Evolutionary conservation across 2,113 vertebrate genomes (phyloP).

Genomic region (Pagrus major): DNA sequence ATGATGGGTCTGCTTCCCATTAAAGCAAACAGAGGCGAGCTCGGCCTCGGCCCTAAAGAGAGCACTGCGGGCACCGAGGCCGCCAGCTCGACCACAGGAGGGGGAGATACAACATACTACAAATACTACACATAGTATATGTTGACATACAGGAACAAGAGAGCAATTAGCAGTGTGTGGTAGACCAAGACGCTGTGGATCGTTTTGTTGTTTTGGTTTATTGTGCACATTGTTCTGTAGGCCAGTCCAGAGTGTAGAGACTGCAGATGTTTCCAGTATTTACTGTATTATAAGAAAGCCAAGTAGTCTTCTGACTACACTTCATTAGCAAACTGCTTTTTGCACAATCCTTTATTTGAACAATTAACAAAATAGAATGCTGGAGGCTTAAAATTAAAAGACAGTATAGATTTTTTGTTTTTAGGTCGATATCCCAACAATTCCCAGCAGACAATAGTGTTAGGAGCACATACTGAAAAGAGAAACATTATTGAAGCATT

Average conservation of each 20-base stretch:
- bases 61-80: conserved; percentile 44
- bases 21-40: conserved; percentile 62
- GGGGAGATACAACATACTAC: conserved; percentile 32
- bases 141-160: conserved; percentile 52
- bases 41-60: conserved; percentile 32
- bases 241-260: conserved; percentile 60
- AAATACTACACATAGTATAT: conserved; percentile 42
- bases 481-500: conserved; percentile 75
- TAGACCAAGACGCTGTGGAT: conserved; percentile 65
- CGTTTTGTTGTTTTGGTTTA: conserved; percentile 73
- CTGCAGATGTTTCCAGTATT: conserved; percentile 61
- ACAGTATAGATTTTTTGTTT: conserved; percentile 79
- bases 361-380: conserved; percentile 83
- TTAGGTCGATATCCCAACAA: conserved; percentile 75
- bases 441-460: conserved; percentile 82
- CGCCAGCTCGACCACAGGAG: conserved; percentile 61
- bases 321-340: conserved; percentile 79
- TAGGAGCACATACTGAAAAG: conserved; percentile 80
- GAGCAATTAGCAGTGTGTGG: conserved; percentile 49
- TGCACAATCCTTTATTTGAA: conserved; percentile 86
- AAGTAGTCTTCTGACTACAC: conserved; percentile 69
- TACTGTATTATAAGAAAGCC: conserved; percentile 63
- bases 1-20: conserved; percentile 68
- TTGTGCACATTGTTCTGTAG: conserved; percentile 77
- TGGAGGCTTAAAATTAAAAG: conserved; percentile 81